Evolutionary conservation across 2,888 invertebrate genomes (phyloP).

Genomic region (Dicranocentrus wangi): DNA sequence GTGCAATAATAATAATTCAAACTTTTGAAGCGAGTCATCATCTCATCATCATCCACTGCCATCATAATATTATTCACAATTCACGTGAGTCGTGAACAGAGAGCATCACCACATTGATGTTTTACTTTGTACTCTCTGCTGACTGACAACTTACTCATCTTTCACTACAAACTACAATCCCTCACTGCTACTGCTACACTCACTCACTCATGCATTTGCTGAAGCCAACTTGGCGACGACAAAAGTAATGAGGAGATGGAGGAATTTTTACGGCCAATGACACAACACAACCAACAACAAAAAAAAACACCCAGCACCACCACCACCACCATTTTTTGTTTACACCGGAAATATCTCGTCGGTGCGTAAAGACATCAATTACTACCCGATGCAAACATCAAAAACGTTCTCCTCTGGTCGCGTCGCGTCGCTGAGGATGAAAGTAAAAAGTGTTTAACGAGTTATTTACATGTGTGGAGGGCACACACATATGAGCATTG

Average conservation of each 20-base stretch:
- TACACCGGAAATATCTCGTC: conserved; percentile 55
- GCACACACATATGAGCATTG: too few relatives aligned
- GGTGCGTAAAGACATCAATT: conserved; percentile 53
- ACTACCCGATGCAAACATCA: background rate
- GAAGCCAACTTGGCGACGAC: background rate
- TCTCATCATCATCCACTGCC: conserved; percentile 1
- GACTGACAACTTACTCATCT: conserved; percentile 1
- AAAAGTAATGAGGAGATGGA: background rate
- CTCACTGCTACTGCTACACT: too few relatives aligned
- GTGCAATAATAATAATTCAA: conserved; percentile 55
- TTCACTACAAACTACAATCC: too few relatives aligned
- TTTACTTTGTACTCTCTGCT: background rate
- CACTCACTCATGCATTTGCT: too few relatives aligned
- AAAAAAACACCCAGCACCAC: conserved; percentile 8
- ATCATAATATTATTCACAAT: background rate
- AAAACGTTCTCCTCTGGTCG: too few relatives aligned
- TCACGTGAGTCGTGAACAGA: background rate
- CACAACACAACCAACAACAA: too few relatives aligned
- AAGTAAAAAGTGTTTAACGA: too few relatives aligned
- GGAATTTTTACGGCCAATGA: conserved; percentile 40
- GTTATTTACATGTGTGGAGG: too few relatives aligned
- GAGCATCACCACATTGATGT: conserved; percentile 1
- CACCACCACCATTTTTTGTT: conserved; percentile 39
- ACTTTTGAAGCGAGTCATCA: conserved; percentile 35
- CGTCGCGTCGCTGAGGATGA: too few relatives aligned